These are phyloP conservation scores for Sturmia bella DNA, from an alignment of 2,888 invertebrate species.

Conservation along the genomic window DNA sequence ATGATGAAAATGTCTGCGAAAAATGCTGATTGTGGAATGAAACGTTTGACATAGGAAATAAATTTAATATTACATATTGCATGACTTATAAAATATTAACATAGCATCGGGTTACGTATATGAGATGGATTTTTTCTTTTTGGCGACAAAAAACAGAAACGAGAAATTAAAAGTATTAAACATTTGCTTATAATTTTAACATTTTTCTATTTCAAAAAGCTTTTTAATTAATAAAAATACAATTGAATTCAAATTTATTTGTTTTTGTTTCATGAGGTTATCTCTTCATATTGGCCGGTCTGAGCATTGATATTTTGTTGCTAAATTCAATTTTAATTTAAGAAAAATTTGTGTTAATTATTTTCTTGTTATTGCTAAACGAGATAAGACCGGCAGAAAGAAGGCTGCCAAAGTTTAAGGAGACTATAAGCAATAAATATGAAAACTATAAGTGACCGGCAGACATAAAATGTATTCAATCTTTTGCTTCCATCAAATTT, in stretches of 20 bases:
- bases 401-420: conserved; percentile 54
- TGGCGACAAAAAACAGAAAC: neutral
- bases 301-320: conserved; percentile 26
- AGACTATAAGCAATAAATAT: conserved; percentile 27
- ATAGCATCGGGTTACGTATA: too few relatives aligned
- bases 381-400: conserved; percentile 46
- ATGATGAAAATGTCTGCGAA: too few relatives aligned
- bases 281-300: conserved; percentile 1
- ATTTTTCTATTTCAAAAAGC: neutral
- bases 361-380: conserved; percentile 30
- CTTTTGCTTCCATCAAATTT: conserved; percentile 1
- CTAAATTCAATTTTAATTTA: conserved; percentile 39
- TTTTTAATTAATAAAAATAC: too few relatives aligned
- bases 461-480: conserved; percentile 29
- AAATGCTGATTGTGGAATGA: too few relatives aligned
- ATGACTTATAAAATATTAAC: too few relatives aligned
- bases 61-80: too few relatives aligned
- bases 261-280: conserved; percentile 27
- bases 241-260: conserved; percentile 11
- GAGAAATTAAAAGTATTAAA: neutral
- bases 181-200: neutral
- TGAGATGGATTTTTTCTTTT: too few relatives aligned
- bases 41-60: too few relatives aligned
- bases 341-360: conserved; percentile 49
- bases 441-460: neutral